Percentiles rank a stretch among this genome's conserved stretches.
phyloP scores from a whole-genome alignment of 2,113 vertebrate genomes.

The Vulpes ferrilata region DNA sequence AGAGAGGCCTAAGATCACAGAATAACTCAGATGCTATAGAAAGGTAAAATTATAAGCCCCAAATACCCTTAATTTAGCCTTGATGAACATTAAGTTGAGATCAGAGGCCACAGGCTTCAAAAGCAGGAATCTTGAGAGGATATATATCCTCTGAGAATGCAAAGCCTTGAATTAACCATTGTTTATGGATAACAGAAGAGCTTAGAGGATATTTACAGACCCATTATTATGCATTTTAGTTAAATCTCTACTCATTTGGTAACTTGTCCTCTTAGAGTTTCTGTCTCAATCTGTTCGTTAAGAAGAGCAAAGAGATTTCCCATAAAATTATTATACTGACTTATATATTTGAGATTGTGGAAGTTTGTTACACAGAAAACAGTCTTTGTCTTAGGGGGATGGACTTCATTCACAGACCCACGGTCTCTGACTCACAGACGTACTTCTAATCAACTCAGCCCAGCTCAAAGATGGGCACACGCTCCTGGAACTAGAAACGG shows the following conservation, averaged over 20 bases:
- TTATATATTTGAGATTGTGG: not conserved
- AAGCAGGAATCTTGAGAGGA: not conserved
- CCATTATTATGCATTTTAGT: slow-evolving; percentile 51
- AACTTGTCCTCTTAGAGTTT: slow-evolving; percentile 40
- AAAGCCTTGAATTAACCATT: not conserved
- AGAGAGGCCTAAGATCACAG: not conserved
- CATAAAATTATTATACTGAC: slow-evolving; percentile 14
- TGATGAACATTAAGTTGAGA: slow-evolving; percentile 56
- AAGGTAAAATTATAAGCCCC: not conserved
- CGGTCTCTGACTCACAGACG: not conserved
- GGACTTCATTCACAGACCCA: not conserved
- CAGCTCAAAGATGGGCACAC: not conserved
- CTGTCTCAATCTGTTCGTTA: slow-evolving; percentile 12
- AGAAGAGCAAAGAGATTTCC: slow-evolving; percentile 26
- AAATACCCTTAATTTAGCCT: slow-evolving; percentile 35
- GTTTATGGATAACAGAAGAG: slow-evolving; percentile 51
- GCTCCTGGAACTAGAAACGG: not conserved
- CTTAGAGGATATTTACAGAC: slow-evolving; percentile 42
- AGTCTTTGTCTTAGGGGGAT: not conserved
- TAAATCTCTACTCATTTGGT: slow-evolving; percentile 1
- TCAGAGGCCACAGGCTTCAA: not conserved
- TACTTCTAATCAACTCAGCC: not conserved
- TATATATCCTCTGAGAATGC: not conserved
- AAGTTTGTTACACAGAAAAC: not conserved
- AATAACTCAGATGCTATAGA: not conserved